Evolutionary conservation across 2,113 vertebrate genomes (phyloP).

Genomic region (Paradoxurus hermaphroditus): DNA sequence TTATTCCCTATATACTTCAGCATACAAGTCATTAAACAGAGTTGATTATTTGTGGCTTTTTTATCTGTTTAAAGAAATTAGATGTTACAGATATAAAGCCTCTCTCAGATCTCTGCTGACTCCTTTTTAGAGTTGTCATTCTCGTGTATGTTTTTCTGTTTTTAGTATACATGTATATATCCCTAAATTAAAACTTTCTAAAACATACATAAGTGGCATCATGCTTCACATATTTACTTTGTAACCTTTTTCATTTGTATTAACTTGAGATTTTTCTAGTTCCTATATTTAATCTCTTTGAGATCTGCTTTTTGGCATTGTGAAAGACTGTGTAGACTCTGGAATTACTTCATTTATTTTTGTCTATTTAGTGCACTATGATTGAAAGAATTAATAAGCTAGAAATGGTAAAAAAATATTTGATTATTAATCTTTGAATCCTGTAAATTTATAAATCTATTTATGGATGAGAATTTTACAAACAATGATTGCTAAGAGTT

Average conservation of each 20-base stretch:
- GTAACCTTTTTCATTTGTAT: background rate
- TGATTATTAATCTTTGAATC: background rate
- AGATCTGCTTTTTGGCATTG: background rate
- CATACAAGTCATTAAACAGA: background rate
- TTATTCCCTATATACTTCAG: background rate
- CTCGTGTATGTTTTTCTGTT: background rate
- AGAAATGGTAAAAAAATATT: background rate
- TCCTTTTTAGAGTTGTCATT: background rate
- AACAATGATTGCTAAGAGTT: background rate
- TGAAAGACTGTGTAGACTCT: background rate
- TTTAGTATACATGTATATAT: background rate
- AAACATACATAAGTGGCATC: background rate
- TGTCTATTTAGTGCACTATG: background rate
- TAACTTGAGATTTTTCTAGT: background rate
- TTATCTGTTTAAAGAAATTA: background rate
- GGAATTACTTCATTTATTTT: background rate
- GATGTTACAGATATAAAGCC: background rate
- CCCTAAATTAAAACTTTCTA: background rate
- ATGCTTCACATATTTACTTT: background rate
- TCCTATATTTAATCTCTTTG: background rate
- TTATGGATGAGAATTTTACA: background rate
- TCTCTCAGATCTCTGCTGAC: background rate
- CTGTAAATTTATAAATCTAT: slow-evolving; percentile 5
- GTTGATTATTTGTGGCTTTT: background rate
- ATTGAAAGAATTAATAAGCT: background rate